Evolutionary conservation across 2,113 vertebrate species (phyloP), one percentile per base, ranked within the genome.

Genomic region (Calidris pugnax): DNA sequence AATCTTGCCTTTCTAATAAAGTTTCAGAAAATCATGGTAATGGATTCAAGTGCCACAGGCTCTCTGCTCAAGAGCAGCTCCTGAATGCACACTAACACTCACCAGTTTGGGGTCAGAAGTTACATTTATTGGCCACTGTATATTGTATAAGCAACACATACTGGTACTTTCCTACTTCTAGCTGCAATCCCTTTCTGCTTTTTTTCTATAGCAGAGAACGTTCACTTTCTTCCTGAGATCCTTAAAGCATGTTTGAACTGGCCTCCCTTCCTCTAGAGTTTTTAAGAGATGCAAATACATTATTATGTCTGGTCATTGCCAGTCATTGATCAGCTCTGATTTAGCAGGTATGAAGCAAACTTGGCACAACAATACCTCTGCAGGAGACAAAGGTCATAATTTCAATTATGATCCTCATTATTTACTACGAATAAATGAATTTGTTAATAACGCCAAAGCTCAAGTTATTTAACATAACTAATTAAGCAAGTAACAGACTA

Each of bases 351-450:
- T 60, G 79, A 95, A 91, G 64, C 62, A 91, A 90, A 93, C 69
- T 57, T 86, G 81, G 81, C 81, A 83, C 78, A 84, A 77, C 53
- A 71, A 39, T 66, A 88, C 56, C 82, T 91, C 73, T 80, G 50
- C 39, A 67, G 78, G 64, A 89, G 81, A 75, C 43, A 93, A 90
- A 93, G 95, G 90, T 92, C 95, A 94, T 51, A 4, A 62, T 80
- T 97, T 97, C 86, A 93, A 89, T 96, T 96, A 96, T 94, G 96
- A 86, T 89, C 59, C 66, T 89, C 87, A 93, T 96, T 96, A 95
- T 96, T 97, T 97, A 96, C 71, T 84, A 74, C 1, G 4, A 89
- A 88, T 94, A 95, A 96, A 76, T 94, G 64, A 79, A 96, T 95
- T 79, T 91, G 39, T 89, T 97, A 94, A 93, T 91, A 95, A 77